Base-by-base conservation (phyloP, 2,797 vertebrate species). In the Lindbergichthys nudifrons region DNA sequence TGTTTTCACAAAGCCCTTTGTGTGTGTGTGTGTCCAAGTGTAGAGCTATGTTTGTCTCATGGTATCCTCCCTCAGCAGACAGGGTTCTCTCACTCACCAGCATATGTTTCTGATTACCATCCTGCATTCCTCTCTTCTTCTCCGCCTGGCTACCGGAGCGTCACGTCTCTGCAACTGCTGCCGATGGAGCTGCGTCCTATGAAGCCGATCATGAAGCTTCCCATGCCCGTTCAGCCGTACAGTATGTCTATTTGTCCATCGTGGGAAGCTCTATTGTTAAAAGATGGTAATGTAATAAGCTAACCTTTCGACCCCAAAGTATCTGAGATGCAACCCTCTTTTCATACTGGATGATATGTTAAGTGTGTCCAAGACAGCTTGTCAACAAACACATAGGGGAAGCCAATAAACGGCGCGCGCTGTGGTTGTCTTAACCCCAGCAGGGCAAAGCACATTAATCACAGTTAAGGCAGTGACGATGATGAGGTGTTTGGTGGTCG, bases 231-330 rank as follows among this genome's bases (percentile, higher is more conserved):
- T 65, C 52, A 21, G 71, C 63, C 10, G 8, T 36, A 36, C 32
- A 36, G 10, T 61, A 56, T 42, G 69, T 83, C 82, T 77, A 69
- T 89, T 79, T 65, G 47, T 84, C 87, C 77, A 80, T 80, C 65
- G 68, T 68, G 57, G 81, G 85, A 87, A 80, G 79, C 75, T 78
- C 77, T 79, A 83, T 88, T 88, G 91, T 91, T 90, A 94, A 93
- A 92, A 92, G 88, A 93, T 91, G 93, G 87, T 86, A 91, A 92
- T 87, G 92, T 95, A 94, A 94, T 94, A 90, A 88, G 70, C 39
- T 69, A 86, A 92, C 91, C 90, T 76, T 53, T 36, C 80, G 85
- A 89, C 90, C 92, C 70, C 19, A 1, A 57, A 73, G 82, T 76
- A 86, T 79, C 86, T 71, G 81, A 86, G 76, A 61, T 58, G 72